Evolutionary conservation across 2,888 invertebrate species (phyloP), one percentile per base, ranked within the genome.

Genomic region (Dryadula phaetusa): DNA sequence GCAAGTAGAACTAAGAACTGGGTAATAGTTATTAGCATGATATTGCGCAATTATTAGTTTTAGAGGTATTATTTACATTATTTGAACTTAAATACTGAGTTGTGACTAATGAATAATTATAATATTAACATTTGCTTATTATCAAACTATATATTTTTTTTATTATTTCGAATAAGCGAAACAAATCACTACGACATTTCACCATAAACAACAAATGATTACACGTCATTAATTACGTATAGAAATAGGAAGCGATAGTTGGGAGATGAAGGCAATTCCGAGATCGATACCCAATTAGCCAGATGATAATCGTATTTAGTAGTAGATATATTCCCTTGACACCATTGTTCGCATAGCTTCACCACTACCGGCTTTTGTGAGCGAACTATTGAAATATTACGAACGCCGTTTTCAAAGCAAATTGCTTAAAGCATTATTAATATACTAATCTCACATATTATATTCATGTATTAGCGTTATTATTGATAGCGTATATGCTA

Each of bases 231-330:
- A 60, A 60, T 28, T 44, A 44, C 42, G 25, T 44, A 44, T 60
- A 42, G 44, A 44, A 60, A 60, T 44, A 60, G 42, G 60, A 18
- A 60, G 40, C 18, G 44, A 44, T 60, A 28, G 44, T 54, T 44
- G 44, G 25, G 60, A 69, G 69, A 66, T 69, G 66, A 66, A 66
- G 42, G 60, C 66, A 63, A 61, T 66, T 34, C n/a, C 42, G n/a
- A 60, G 49, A 69, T 66, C 69, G 32, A 66, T 69, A 69, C 63
- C 49, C 69, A 69, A 69, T 69, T 69, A 69, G 63, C 60, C 40
- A 44, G 58, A 63, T 61, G 66, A 63, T 66, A 60, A 66, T 62
- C 66, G 44, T 52, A 60, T 60, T 60, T 60, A 42, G 58, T 37
- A 18, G 32, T 25, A 47, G 16, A 20, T 53, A 53, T 53, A 44